Conservation (phyloP, 2,113 vertebrate species). For the Anser brachyrhynchus region DNA sequence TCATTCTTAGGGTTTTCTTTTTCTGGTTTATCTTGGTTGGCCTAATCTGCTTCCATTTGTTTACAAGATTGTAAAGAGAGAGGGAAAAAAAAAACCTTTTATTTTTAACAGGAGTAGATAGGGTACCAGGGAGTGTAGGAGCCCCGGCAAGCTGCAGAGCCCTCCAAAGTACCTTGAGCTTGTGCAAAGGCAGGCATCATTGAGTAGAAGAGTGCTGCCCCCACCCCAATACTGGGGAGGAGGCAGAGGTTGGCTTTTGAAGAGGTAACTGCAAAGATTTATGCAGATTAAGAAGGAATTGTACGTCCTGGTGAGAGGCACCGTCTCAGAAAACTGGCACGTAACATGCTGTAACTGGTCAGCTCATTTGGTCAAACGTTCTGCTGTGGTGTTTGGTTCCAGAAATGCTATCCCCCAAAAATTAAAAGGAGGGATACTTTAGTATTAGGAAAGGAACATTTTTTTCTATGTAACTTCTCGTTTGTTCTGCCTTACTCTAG, state of each 20-base stretch:
- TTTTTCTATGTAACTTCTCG: not conserved
- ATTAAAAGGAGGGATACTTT: not conserved
- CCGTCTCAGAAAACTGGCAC: not conserved
- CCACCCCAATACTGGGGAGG: too few species aligned
- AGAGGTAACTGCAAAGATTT: not conserved
- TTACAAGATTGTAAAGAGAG: not conserved
- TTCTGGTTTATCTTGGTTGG: not conserved
- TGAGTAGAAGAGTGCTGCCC: not conserved
- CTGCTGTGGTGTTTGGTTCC: not conserved
- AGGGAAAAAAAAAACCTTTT: not conserved
- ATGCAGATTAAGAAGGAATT: not conserved
- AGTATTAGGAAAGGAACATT: not conserved
- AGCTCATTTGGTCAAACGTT: not conserved
- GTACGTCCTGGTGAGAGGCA: not conserved
- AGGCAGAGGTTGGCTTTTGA: not conserved
- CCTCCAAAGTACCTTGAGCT: not conserved
- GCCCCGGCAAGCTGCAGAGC: not conserved
- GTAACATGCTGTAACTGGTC: not conserved
- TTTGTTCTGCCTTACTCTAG: conserved; percentile 63
- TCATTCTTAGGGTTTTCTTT: not conserved
- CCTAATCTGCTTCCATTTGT: not conserved
- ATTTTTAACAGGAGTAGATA: not conserved
- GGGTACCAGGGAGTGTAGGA: not conserved
- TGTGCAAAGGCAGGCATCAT: not conserved
- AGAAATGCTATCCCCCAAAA: not conserved